phyloP scores from a whole-genome alignment of 2,113 vertebrate species.

The Solenodon paradoxus region DNA sequence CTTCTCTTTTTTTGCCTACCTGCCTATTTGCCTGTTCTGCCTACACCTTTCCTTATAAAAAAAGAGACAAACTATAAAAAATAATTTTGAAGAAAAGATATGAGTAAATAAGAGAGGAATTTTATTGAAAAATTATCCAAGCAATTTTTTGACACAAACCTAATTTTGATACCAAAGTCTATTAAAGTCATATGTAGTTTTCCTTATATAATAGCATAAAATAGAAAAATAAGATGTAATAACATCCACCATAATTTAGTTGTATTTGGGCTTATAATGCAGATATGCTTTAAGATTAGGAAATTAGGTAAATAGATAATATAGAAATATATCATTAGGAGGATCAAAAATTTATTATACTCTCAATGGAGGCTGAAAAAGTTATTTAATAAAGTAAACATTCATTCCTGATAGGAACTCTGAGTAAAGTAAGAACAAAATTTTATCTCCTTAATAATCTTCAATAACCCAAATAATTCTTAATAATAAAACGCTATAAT shows the following conservation, averaged over 20 bases:
- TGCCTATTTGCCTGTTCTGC: too few species aligned
- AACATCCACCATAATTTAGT: background rate
- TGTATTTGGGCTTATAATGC: background rate
- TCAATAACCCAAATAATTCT: background rate
- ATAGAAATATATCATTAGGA: background rate
- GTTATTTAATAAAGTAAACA: background rate
- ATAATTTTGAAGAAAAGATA: background rate
- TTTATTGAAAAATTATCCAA: conserved; percentile 3
- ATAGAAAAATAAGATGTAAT: background rate
- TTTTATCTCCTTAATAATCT: background rate
- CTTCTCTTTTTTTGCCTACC: too few species aligned
- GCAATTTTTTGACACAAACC: background rate
- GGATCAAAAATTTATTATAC: background rate
- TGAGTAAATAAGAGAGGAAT: background rate
- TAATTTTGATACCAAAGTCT: conserved; percentile 11
- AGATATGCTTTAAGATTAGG: background rate
- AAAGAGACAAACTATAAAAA: background rate
- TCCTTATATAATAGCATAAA: background rate
- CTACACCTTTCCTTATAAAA: too few species aligned
- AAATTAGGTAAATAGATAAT: too few species aligned
- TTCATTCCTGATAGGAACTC: conserved; percentile 1
- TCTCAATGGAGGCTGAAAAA: background rate
- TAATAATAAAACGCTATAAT: background rate
- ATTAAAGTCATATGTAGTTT: background rate
- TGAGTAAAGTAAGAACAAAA: too few species aligned